Base-by-base conservation (phyloP, 2,888 invertebrate species). In the Aleiodes leptofemur region DNA sequence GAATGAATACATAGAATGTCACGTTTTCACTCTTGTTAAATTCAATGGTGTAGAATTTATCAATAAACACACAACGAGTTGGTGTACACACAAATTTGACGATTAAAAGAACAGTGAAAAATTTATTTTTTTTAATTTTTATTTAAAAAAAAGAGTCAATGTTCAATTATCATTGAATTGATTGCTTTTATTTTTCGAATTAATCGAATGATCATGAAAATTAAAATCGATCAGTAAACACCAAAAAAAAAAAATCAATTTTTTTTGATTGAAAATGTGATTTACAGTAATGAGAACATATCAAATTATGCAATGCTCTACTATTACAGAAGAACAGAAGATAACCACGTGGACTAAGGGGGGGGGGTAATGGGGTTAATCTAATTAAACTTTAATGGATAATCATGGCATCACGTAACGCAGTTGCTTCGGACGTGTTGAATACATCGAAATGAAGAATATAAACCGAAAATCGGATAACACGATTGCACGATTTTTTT, bases 301-400 rank as follows among this genome's bases (percentile, higher is more conserved):
- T 64, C 43, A 64, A 29, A 64, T 64, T 64, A 48, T 64, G 64
- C 48, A 64, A 64, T 43, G 51, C 8, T 43, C 69, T 59, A 69
- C 61, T 53, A 50, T 55, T 61, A 55, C 64, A 66, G 53, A 43
- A 9, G 43, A 56, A 55, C 64, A 66, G 53, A 43, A 9, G 43
- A 56, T 56, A 66, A 53, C 61, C 29, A 71, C 66, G 57, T 56
- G 51, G 71, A 55, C 11, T 29, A 43, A 51, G 23, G 23, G 23
- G 23, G 23, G 23, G 23, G 56, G 14, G 29, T 70, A 83, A 85
- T 81, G 79, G 81, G 78, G 77, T 79, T 76, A 76, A 78, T 78
- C 75, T 84, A 83, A 84, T 85, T 83, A 83, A 85, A 85, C 83
- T 82, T 59, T 76, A 64, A 76, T 75, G 72, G 77, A 79, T 76